These are phyloP conservation scores for Drosophila aldrichi DNA, from an alignment of 2,888 invertebrate genomes.

Conservation along the genomic window DNA sequence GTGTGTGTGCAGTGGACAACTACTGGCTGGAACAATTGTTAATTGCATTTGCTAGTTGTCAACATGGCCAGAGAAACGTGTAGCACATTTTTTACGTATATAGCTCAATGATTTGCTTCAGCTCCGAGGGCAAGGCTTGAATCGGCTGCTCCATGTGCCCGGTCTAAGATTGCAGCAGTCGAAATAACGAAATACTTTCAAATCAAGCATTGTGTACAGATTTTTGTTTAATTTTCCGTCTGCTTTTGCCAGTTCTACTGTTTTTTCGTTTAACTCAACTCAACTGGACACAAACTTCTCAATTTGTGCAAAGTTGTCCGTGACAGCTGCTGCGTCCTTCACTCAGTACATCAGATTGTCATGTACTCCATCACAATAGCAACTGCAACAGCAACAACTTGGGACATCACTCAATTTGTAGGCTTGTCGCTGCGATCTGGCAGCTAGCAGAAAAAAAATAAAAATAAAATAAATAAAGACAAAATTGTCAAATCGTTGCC, in stretches of 20 bases:
- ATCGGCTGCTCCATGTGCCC: not conserved
- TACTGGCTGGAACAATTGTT: constrained; percentile 74
- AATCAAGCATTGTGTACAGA: constrained; percentile 13
- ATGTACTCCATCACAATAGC: constrained; percentile 36
- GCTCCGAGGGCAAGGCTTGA: not conserved
- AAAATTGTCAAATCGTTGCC: constrained; percentile 51
- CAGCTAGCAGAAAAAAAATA: constrained; percentile 9
- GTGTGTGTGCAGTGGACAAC: constrained; percentile 47
- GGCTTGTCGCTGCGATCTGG: constrained; percentile 32
- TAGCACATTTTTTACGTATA: constrained; percentile 60
- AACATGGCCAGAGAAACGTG: constrained; percentile 69
- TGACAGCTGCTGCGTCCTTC: constrained; percentile 40
- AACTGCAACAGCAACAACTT: constrained; percentile 8
- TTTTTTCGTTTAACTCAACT: constrained; percentile 2
- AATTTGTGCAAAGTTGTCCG: constrained; percentile 36
- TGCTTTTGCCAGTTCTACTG: not conserved
- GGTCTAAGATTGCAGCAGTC: constrained; percentile 9
- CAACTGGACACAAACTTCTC: constrained; percentile 38
- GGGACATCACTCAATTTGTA: constrained; percentile 50
- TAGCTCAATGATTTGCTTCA: not conserved
- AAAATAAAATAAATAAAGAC: not conserved
- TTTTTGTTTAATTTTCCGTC: constrained; percentile 25
- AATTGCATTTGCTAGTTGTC: constrained; percentile 82
- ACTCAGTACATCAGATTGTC: constrained; percentile 43
- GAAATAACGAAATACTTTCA: constrained; percentile 2